Evolutionary conservation across 2,113 vertebrate species (phyloP).

Genomic region (Pundamilia nyererei): DNA sequence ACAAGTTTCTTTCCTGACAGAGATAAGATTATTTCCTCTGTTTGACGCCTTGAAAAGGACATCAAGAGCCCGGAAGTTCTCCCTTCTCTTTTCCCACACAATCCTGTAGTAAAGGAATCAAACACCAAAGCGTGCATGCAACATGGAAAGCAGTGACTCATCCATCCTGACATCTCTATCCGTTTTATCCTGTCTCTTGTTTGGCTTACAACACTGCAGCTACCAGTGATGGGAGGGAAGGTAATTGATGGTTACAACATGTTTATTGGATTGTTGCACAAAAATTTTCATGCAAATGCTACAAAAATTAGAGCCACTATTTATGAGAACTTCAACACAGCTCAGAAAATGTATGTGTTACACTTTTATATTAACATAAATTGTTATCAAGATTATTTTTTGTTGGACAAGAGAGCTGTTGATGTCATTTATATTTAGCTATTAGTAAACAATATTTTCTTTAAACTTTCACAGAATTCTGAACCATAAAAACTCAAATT

Average conservation of each 20-base stretch:
- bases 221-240: background rate
- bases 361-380: background rate
- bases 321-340: background rate
- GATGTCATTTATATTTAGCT: background rate
- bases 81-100: slow-evolving; percentile 49
- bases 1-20: slow-evolving; percentile 69
- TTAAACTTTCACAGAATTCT: background rate
- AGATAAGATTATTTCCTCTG: slow-evolving; percentile 68
- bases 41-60: slow-evolving; percentile 63
- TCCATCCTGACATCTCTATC: slow-evolving; percentile 28
- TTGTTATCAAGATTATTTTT: background rate
- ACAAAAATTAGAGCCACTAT: background rate
- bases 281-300: background rate
- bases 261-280: background rate
- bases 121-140: slow-evolving; percentile 31
- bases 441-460: background rate
- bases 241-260: background rate
- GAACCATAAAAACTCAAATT: background rate
- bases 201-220: background rate
- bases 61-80: slow-evolving; percentile 34
- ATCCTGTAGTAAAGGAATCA: slow-evolving; percentile 21
- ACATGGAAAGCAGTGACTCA: slow-evolving; percentile 35
- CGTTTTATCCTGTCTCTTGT: background rate
- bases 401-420: background rate
- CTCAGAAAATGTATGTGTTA: background rate